Percentiles rank a stretch among this genome's conserved stretches.
Conservation (phyloP, 2,888 invertebrate genomes). For the Pecten maximus region DNA sequence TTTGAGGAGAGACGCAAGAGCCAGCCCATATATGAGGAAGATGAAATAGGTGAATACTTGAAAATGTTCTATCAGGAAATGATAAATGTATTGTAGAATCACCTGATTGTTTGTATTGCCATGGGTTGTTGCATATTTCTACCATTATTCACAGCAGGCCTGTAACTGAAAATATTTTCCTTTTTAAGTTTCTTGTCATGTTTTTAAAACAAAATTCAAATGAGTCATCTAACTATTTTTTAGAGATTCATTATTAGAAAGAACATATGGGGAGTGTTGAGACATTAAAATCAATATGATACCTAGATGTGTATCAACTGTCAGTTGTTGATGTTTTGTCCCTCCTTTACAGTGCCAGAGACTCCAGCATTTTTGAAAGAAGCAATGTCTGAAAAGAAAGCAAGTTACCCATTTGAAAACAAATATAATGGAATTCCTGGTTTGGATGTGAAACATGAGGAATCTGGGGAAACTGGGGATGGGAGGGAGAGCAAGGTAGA, state of each 20-base stretch:
- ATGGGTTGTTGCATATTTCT: background rate
- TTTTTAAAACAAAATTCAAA: no score
- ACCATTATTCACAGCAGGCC: no score
- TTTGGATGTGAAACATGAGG: conserved; percentile 61
- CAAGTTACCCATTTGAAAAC: conserved; percentile 67
- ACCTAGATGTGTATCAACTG: no score
- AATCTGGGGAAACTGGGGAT: conserved; percentile 41
- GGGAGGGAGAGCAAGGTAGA: conserved; percentile 47
- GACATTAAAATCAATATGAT: no score
- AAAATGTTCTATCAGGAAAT: background rate
- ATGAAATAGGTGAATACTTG: conserved; percentile 54
- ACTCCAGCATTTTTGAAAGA: conserved; percentile 69
- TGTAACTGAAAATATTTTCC: background rate
- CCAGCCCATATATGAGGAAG: conserved; percentile 61
- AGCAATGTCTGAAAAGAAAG: conserved; percentile 65
- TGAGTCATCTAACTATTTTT: no score
- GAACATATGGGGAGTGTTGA: no score
- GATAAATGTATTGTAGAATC: background rate
- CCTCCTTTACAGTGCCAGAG: conserved; percentile 55
- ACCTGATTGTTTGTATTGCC: no score
- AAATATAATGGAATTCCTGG: conserved; percentile 70
- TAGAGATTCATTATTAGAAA: no score
- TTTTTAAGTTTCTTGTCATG: background rate
- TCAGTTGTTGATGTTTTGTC: no score
- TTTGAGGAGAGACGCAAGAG: conserved; percentile 66